Percentiles rank a stretch among this genome's conserved stretches.
Conservation (phyloP, 30 jellyfish, hydroid and myxozoan genomes). For the Turritopsis rubra region DNA sequence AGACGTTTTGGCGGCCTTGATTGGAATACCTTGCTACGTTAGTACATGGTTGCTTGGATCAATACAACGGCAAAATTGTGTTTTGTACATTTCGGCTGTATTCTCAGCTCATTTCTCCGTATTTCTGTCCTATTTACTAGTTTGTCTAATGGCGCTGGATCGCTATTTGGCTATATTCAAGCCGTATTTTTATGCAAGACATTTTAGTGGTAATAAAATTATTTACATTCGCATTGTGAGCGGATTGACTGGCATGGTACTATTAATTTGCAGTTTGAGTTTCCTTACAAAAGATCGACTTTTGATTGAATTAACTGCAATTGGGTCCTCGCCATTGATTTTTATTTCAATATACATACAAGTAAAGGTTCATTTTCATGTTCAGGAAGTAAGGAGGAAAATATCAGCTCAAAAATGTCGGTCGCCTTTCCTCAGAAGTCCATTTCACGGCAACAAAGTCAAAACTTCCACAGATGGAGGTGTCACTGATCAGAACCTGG, state of each 20-base stretch:
- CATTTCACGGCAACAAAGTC: not conserved
- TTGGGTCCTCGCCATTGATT: not conserved
- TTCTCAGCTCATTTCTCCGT: not conserved
- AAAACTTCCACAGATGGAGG: not conserved
- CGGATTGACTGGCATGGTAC: not conserved
- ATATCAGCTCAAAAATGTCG: slow-evolving; percentile 15
- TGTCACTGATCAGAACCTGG: not conserved
- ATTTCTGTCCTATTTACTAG: slow-evolving; percentile 15
- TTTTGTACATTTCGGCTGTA: slow-evolving; percentile 6
- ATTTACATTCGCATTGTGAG: not conserved
- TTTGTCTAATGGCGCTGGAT: slow-evolving; percentile 19
- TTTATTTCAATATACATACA: slow-evolving; percentile 5
- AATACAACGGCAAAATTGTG: not conserved
- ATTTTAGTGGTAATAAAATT: not conserved
- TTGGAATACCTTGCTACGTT: slow-evolving; percentile 6
- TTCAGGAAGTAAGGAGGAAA: not conserved
- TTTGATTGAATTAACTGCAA: not conserved
- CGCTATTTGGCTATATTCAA: slow-evolving; percentile 28
- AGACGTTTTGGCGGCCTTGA: slow-evolving; percentile 5
- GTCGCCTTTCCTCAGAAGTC: not conserved
- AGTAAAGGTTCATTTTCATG: not conserved
- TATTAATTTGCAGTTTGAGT: not conserved
- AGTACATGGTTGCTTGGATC: not conserved
- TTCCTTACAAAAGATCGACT: slow-evolving; percentile 2
- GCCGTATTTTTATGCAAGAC: slow-evolving; percentile 18